Evolutionary conservation across 2,888 invertebrate genomes (phyloP), one percentile per base, ranked within the genome.

Genomic region (Elmis aenea): DNA sequence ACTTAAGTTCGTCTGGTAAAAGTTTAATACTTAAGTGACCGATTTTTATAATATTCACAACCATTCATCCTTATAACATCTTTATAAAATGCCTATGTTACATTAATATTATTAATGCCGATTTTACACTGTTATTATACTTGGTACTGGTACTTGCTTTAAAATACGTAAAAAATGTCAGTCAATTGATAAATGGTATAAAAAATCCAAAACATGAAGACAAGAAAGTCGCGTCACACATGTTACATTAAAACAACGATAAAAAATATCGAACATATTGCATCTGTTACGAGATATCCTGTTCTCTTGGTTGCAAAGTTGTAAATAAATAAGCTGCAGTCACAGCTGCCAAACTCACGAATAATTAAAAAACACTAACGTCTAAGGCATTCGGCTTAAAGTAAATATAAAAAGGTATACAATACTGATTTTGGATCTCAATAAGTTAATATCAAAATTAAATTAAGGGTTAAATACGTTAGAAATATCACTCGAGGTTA

Each of bases 401-500:
- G 44, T 38, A 45, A 46, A 44, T 38, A 58, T 56, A 58, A 61
- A 62, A 62, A 59, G 52, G 59, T 62, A 60, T 64, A 64, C 64
- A 67, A 67, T 67, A 67, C 67, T 67, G 67, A 64, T 65, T 64
- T 62, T 58, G 56, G 55, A 52, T 58, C 52, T 52, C 51, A 61
- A 60, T 55, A 57, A 61, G 59, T 60, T 61, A 59, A 55, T 55
- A 49, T 43, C 42, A 47, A 40, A 48, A 50, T 38, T 47, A 45
- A 41, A 46, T 47, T 48, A 51, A 51, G 35, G 39, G 51, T 51
- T 52, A 54, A 48, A 55, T 53, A 54, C 49, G 54, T 56, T 56
- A 51, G 47, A 55, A 65, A 66, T 65, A 65, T 66, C 66, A 66
- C 66, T 64, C 65, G 55, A 53, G 58, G 63, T 65, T 65, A 65